Evolutionary conservation across 2,888 invertebrate genomes (phyloP), one percentile per base, ranked within the genome.

Genomic region (Eulithis prunata): DNA sequence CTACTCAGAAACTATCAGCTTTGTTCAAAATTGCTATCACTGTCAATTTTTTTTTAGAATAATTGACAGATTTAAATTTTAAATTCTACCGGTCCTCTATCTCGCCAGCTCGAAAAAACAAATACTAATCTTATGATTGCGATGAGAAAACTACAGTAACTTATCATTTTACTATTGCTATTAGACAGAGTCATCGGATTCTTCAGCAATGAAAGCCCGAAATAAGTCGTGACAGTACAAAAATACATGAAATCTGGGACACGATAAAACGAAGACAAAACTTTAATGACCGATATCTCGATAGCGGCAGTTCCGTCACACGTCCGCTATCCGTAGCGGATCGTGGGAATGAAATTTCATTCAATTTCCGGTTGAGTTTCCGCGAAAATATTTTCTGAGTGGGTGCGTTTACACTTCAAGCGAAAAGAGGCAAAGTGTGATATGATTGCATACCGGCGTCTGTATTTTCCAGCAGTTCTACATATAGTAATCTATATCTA

Each of bases 361-460:
- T 86, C 83, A 86, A 88, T 88, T 87, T 89, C 88, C 88, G 84
- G 72, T 21, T 66, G 71, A 74, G 73, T 81, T 82, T 78, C 78
- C 80, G 74, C 72, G 69, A 70, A 76, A 60, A 63, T 68, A 61
- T 66, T 66, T 68, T 41, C 45, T 28, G 36, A 28, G 28, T 49
- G 41, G 32, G 41, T 41, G 12, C 46, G 36, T 52, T 60, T 13
- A 41, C 28, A 36, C 11, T 21, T n/a, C 46, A 61, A 36, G 32
- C 53, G 1, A 4, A 41, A 8, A 11, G 2, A 38, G 41, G 8
- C 41, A 41, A 41, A 41, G 10, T 5, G 32, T 41, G 41, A 41
- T 41, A 11, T 41, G 10, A 41, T 41, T 41, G 3, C 10, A 1
- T 38, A 38, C 38, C 38, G 38, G 38, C 38, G 38, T 38, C 10